phyloP scores from a whole-genome alignment of 2,797 vertebrate genomes.

The Florisuga fusca region DNA sequence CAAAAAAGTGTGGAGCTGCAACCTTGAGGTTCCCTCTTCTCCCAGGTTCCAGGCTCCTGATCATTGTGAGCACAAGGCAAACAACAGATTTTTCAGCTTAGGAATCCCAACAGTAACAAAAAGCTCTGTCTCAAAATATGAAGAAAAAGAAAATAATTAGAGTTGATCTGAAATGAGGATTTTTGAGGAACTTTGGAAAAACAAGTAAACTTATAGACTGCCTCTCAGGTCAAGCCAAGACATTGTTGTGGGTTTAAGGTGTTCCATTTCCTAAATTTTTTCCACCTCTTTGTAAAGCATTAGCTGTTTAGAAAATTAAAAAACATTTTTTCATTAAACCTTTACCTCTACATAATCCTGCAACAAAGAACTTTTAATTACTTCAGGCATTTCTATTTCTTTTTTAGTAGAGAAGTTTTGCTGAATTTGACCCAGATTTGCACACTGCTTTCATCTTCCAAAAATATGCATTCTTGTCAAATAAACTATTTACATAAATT shows the following conservation, averaged over 20 bases:
- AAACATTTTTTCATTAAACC: not conserved
- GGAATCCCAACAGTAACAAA: not conserved
- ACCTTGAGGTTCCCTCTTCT: not conserved
- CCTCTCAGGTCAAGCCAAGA: not conserved
- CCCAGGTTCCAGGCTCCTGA: not conserved
- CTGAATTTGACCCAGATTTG: conserved; percentile 35
- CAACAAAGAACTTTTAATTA: not conserved
- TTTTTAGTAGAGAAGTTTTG: not conserved
- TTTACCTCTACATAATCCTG: not conserved
- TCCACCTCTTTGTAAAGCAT: not conserved
- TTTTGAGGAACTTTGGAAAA: not conserved
- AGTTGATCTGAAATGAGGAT: not conserved
- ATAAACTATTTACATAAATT: not conserved
- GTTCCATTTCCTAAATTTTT: not conserved
- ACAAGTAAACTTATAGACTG: not conserved
- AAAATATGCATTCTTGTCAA: not conserved
- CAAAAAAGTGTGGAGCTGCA: not conserved
- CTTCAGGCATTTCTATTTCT: not conserved
- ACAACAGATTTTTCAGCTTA: not conserved
- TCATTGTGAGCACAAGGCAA: rapidly evolving
- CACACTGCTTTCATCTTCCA: conserved; percentile 8
- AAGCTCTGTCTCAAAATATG: not conserved
- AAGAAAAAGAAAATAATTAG: not conserved
- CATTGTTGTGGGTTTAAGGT: not conserved
- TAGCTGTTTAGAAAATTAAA: not conserved